phyloP scores from a whole-genome alignment of 1,140 invertebrate species.

The Orchestia grillus region DNA sequence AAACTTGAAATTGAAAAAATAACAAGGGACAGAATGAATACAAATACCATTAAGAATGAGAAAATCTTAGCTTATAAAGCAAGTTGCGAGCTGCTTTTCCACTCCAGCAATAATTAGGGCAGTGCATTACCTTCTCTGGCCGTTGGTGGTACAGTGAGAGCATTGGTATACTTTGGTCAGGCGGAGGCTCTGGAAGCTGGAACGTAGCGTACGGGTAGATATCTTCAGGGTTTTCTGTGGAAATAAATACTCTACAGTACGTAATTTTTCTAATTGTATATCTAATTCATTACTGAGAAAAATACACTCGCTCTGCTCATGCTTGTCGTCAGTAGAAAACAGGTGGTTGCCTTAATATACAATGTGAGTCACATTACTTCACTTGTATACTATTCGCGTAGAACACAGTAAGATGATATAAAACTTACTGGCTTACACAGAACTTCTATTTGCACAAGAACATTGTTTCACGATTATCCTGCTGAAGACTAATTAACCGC shows the following conservation, averaged over 20 bases:
- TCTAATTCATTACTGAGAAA: background rate
- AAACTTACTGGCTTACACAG: background rate
- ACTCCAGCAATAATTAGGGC: background rate
- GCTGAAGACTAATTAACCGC: background rate
- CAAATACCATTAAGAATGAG: background rate
- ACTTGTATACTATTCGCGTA: background rate
- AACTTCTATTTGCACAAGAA: background rate
- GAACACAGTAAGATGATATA: background rate
- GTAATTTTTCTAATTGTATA: too few relatives aligned
- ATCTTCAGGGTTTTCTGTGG: conserved; percentile 66
- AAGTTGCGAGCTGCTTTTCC: background rate
- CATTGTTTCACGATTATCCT: background rate
- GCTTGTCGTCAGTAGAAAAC: background rate
- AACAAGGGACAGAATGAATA: too few relatives aligned
- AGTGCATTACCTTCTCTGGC: conserved; percentile 59
- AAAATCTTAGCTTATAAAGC: background rate
- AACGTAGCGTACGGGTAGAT: conserved; percentile 68
- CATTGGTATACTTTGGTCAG: conserved; percentile 65
- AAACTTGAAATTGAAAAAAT: too few relatives aligned
- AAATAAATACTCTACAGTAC: conserved; percentile 20
- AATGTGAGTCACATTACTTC: background rate
- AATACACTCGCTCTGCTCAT: background rate
- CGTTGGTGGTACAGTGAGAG: conserved; percentile 65
- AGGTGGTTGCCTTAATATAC: background rate
- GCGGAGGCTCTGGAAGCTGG: conserved; percentile 65